Base-by-base conservation (phyloP, 2,888 invertebrate species). In the Noctua janthe region DNA sequence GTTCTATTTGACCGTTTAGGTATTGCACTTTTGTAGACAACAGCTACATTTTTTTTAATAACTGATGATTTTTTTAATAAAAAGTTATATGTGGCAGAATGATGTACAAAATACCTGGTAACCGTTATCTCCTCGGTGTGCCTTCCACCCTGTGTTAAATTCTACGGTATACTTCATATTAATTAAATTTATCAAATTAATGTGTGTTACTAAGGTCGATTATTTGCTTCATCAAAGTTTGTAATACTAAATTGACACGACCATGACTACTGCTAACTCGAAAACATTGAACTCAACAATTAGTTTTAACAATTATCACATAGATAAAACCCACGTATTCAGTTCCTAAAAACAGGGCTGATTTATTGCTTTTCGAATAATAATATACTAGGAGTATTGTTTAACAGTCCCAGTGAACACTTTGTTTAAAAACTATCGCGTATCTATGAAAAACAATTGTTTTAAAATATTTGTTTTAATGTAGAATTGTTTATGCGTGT, bases 331-430 rank as follows among this genome's bases (percentile, higher is more conserved):
- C 79, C 78, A 78, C 82, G 75, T 84, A 87, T 81, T 79, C 70
- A 80, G 49, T 74, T 71, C 76, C 69, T 70, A 80, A 76, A 78
- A 82, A 79, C 76, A 82, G 67, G 56, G 15, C 72, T 81, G 71
- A 88, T 89, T 88, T 89, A 89, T 89, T 81, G 67, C 85, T 62
- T 51, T 88, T 88, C 74, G 79, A 84, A 85, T 80, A 80, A 81
- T 76, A 86, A 51, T 64, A n/a, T 43, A n/a, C 47, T 23, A 23
- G 13, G 23, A n/a, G 69, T 49, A 78, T 78, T 78, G 64, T 29
- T 29, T 1, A 29, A 29, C 51, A 71, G 10, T 77, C 6, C 78
- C 80, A 71, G 64, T 71, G 80, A 80, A n/a, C 80, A 84, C 64
- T 79, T 83, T 86, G 84, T 87, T 79, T 62, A 62, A 72, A 59